These are phyloP conservation scores for Melanogrammus aeglefinus DNA, from an alignment of 2,797 vertebrate species.

Conservation along the genomic window DNA sequence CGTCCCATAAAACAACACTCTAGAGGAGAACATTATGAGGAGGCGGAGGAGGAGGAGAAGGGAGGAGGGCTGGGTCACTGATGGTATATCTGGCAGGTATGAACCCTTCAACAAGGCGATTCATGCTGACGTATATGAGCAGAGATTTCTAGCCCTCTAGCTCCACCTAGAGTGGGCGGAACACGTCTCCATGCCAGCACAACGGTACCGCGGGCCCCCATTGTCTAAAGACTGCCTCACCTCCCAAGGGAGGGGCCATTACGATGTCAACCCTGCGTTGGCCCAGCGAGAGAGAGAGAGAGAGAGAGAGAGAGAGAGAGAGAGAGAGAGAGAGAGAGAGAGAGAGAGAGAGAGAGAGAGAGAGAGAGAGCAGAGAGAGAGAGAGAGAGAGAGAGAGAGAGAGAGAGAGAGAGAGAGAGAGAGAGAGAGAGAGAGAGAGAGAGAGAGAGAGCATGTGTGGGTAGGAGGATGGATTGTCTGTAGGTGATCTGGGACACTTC, in stretches of 20 bases:
- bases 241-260: conserved; percentile 26
- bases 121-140: background rate
- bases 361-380: background rate
- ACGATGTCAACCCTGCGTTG: background rate
- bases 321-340: background rate
- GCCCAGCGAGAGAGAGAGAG: background rate
- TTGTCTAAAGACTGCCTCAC: conserved; percentile 44
- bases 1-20: conserved; percentile 1
- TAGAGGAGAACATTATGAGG: background rate
- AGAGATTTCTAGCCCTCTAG: conserved; percentile 16
- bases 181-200: conserved; percentile 43
- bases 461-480: background rate
- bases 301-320: background rate
- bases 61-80: background rate
- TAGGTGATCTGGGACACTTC: background rate
- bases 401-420: background rate
- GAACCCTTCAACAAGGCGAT: background rate
- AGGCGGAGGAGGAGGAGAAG: background rate
- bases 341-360: background rate
- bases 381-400: background rate
- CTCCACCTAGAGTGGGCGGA: conserved; percentile 2
- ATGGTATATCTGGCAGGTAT: background rate
- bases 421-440: background rate
- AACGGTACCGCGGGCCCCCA: conserved; percentile 41
- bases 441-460: background rate